These are phyloP conservation scores for Acrobasis consociella DNA, from an alignment of 2,888 invertebrate genomes.

Conservation along the genomic window DNA sequence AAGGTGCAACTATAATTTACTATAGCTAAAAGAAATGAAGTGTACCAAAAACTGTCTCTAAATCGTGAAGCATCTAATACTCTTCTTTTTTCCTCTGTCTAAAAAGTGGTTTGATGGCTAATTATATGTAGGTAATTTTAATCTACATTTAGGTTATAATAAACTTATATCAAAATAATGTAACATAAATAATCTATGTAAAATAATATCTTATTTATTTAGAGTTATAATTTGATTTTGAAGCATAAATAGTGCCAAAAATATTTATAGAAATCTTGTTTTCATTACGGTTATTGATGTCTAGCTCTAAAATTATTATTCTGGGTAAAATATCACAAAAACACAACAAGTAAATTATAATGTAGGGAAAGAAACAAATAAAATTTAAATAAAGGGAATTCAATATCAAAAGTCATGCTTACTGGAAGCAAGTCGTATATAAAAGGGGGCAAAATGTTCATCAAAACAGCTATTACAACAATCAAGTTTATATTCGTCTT, in stretches of 20 bases:
- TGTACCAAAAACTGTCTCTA: constrained; percentile 28
- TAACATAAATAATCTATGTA: neutral
- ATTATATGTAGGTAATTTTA: neutral
- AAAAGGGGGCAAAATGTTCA: constrained; percentile 33
- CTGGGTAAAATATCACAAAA: constrained; percentile 49
- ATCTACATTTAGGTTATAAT: constrained; percentile 8
- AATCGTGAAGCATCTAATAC: constrained; percentile 27
- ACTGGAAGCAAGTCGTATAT: constrained; percentile 38
- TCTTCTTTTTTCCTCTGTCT: constrained; percentile 6
- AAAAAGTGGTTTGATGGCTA: neutral
- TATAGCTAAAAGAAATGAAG: constrained; percentile 26
- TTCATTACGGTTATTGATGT: constrained; percentile 21
- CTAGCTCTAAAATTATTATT: constrained; percentile 45
- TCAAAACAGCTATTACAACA: constrained; percentile 31
- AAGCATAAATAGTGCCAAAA: constrained; percentile 6
- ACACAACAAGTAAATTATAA: constrained; percentile 48
- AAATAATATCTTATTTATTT: neutral
- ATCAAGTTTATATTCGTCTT: constrained; percentile 26
- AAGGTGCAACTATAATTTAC: constrained; percentile 31
- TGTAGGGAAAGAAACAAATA: constrained; percentile 42
- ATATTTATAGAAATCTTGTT: neutral
- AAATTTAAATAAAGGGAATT: constrained; percentile 37
- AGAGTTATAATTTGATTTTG: neutral
- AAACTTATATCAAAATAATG: too few relatives aligned
- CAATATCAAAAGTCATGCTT: constrained; percentile 46